Conservation (phyloP, 2,113 vertebrate species). For the Campylorhamphus procurvoides region DNA sequence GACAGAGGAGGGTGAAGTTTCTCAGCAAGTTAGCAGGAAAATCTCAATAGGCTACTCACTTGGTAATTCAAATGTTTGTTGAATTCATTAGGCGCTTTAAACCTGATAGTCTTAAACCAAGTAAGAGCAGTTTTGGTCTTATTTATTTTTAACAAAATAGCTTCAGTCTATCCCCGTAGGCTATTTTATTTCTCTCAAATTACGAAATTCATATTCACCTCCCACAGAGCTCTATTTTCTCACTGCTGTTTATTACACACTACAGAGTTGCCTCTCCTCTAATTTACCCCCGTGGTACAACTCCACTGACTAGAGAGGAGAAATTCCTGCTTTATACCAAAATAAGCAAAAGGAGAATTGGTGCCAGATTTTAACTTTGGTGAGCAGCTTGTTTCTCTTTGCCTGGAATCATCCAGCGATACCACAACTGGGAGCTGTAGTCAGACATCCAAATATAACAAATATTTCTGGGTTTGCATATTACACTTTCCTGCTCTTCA, state of each 20-base stretch:
- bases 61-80: neutral
- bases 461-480: slow-evolving; percentile 26
- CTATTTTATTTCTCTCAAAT: slow-evolving; percentile 34
- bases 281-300: neutral
- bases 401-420: neutral
- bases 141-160: neutral
- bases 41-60: neutral
- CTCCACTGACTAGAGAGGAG: neutral
- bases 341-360: neutral
- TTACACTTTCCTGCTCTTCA: neutral
- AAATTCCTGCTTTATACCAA: slow-evolving; percentile 46
- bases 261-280: neutral
- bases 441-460: slow-evolving; percentile 22
- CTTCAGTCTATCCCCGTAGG: neutral
- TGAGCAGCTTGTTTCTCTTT: slow-evolving; percentile 16
- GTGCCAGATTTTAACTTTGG: slow-evolving; percentile 7
- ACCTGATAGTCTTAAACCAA: neutral
- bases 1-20: neutral
- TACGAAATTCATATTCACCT: neutral
- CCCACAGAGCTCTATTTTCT: neutral
- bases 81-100: neutral
- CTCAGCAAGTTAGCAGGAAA: neutral
- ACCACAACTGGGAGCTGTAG: neutral
- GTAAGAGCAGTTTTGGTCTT: neutral
- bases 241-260: neutral